Conservation (phyloP, 1,140 invertebrate species). For the Temnothorax nylanderi region DNA sequence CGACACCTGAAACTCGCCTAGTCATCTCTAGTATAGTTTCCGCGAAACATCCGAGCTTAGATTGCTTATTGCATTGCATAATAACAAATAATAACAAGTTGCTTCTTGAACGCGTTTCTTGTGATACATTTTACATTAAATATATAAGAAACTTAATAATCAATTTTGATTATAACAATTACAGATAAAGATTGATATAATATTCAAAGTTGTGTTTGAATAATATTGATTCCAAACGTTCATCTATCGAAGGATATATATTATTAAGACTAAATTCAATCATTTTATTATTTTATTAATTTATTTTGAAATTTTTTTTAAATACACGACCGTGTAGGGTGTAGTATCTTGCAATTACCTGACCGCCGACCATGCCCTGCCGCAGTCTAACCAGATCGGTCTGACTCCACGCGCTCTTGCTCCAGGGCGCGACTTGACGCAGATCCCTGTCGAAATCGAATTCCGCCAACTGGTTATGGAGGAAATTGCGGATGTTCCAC, state of each 20-base stretch:
- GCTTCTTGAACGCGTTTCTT: neutral
- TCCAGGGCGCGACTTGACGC: constrained; percentile 90
- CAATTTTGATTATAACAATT: neutral
- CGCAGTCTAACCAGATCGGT: constrained; percentile 91
- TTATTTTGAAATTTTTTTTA: neutral
- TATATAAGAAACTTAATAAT: neutral
- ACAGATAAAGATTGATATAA: neutral
- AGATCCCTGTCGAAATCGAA: constrained; percentile 91
- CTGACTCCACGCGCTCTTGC: constrained; percentile 92
- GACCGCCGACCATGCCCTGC: constrained; percentile 91
- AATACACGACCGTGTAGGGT: neutral
- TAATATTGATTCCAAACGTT: neutral
- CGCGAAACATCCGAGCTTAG: neutral
- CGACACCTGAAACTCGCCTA: constrained; percentile 41
- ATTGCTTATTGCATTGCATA: constrained; percentile 4
- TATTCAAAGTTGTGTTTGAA: neutral
- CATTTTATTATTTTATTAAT: constrained; percentile 14
- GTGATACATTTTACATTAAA: neutral
- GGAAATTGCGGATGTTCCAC: constrained; percentile 93
- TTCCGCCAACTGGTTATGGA: constrained; percentile 91
- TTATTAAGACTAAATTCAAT: neutral
- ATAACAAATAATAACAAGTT: neutral
- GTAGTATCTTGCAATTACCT: constrained; percentile 84
- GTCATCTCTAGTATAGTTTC: constrained; percentile 11
- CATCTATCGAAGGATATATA: neutral